Base-by-base conservation (phyloP, 2,797 vertebrate species). In the Pristis pectinata region DNA sequence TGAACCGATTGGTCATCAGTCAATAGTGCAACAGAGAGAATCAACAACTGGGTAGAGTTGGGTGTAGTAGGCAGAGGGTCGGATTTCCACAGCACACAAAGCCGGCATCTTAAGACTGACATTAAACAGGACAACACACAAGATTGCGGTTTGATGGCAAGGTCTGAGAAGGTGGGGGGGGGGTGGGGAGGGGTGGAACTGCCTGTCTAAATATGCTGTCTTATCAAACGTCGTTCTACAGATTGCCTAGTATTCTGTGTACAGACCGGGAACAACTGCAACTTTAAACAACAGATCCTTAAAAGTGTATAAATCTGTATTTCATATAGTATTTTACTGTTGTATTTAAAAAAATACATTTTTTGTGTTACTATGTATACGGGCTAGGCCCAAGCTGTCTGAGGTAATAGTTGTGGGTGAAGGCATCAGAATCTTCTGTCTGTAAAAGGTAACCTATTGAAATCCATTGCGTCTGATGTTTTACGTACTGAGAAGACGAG, bases 311-410 rank as follows among this genome's bases (percentile, higher is more conserved):
- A 89, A 89, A 89, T 89, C 85, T 89, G 85, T 89, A 89, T 89
- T 89, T 89, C 85, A 89, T 89, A 89, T 89, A 89, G 85, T 89
- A 89, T 89, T 89, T 89, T 89, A 89, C 56, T 89, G 85, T 91
- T 91, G 59, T 91, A 91, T 91, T 91, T 64, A 59, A 87, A 80
- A 59, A 61, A 61, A 19, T 37, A n/a, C 85, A 61, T 91, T 91
- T 91, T 91, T 61, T 91, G 85, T 91, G 85, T 91, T 64, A 59
- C 53, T 61, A 64, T 91, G 85, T n/a, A 22, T 37, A 64, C 17
- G 34, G 85, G 85, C 85, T 91, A 37, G 85, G 34, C 56, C 56
- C 85, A 91, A 85, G 34, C 85, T 61, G 37, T 89, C 85, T n/a
- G 85, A 91, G 85, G 85, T 64, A 64, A 37, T 8, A 22, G 11